Base-by-base conservation (phyloP, 2,888 invertebrate genomes). In the Nudaria mundana region DNA sequence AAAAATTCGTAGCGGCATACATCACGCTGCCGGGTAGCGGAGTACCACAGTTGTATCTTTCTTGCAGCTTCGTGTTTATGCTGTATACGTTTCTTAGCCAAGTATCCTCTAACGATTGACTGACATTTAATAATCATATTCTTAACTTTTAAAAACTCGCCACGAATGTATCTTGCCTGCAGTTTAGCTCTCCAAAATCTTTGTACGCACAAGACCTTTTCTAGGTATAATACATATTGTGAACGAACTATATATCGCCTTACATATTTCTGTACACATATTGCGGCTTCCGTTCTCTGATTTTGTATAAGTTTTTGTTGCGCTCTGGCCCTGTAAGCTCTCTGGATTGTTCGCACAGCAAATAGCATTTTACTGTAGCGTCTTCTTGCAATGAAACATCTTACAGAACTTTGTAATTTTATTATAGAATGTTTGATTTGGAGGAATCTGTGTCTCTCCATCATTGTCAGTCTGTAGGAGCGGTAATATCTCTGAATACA, bases 401-500 rank as follows among this genome's bases (percentile, higher is more conserved):
- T 61, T 4, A 78, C 56, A 40, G 38, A 44, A 31, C 65, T 63
- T 49, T 82, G 81, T 32, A 79, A 48, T 37, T 50, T 70, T 26
- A 71, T 56, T 11, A 73, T 63, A 4, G 59, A 62, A 20, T 30
- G 40, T 53, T 60, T 70, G 3, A 56, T 43, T 10, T 44, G 26
- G 12, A 73, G 3, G 43, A 71, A 83, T 20, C 46, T 52, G 44
- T 56, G 55, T 45, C 72, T 71, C 44, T 66, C 59, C 22, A 23
- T 41, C 24, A 48, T 56, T 3, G 63, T 60, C 30, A 73, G 44
- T 54, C 57, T 72, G 34, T 72, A 73, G 11, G 72, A 79, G 8
- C 89, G 81, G 52, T 81, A 84, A 20, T 63, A 63, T 13, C 64
- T 66, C 55, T 91, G 91, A 44, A 90, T 69, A 8, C 53, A 65